Conservation (phyloP, 92 coral and sea anemone species). For the Hydrozoanthus gracilis region DNA sequence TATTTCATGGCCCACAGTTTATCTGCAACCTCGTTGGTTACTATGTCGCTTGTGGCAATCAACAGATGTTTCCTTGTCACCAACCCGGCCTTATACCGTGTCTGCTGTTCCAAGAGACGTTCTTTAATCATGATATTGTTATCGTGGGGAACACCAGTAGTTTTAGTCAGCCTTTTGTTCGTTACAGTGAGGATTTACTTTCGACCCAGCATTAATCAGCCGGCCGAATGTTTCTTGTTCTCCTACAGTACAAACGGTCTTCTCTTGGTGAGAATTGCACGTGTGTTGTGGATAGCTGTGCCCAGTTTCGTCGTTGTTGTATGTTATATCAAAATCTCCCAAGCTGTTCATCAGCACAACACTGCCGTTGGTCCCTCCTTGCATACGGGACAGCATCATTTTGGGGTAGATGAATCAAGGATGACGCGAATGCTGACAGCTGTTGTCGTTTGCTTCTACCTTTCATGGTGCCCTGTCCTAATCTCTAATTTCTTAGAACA, state of each 20-base stretch:
- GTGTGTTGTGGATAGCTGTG: not conserved
- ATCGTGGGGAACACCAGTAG: not conserved
- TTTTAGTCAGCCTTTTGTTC: not conserved
- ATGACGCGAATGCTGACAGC: constrained; percentile 4
- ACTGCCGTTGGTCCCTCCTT: not conserved
- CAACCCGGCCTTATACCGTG: constrained; percentile 9
- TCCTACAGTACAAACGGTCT: not conserved
- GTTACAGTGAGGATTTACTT: not conserved
- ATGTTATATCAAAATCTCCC: not conserved
- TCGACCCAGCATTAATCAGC: not conserved
- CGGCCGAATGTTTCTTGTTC: not conserved
- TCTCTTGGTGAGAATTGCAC: not conserved
- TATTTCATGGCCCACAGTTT: not conserved
- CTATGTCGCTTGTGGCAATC: constrained; percentile 29
- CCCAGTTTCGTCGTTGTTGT: not conserved
- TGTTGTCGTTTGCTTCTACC: constrained; percentile 5
- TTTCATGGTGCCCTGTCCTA: constrained; percentile 8
- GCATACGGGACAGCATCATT: not conserved
- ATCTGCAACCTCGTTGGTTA: constrained; percentile 2
- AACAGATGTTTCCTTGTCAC: constrained; percentile 32
- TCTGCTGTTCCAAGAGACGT: constrained; percentile 23
- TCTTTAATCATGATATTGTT: not conserved
- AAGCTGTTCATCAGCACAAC: not conserved
- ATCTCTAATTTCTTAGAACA: not conserved
- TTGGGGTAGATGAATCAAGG: constrained; percentile 7